phyloP scores from a whole-genome alignment of 1,140 invertebrate genomes.

The Mercenaria mercenaria region DNA sequence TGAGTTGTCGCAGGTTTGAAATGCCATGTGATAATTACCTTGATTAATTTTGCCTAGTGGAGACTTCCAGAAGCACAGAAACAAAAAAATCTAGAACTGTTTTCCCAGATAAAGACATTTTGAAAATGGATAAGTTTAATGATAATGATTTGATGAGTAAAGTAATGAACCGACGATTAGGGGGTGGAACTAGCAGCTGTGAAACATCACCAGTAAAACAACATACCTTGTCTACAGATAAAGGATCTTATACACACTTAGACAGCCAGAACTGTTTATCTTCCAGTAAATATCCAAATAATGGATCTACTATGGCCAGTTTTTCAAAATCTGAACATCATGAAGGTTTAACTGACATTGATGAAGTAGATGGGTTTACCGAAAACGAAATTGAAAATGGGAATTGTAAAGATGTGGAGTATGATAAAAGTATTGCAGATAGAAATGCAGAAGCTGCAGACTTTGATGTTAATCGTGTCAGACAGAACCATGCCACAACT shows the following conservation, averaged over 20 bases:
- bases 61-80: no score
- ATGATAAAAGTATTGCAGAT: neutral
- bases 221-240: neutral
- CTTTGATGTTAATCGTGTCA: no score
- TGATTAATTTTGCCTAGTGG: no score
- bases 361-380: neutral
- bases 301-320: neutral
- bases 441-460: neutral
- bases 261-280: neutral
- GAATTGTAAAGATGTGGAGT: neutral
- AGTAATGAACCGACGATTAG: neutral
- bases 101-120: no score
- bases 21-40: no score
- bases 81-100: no score
- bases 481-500: neutral
- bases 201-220: neutral
- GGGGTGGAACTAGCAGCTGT: neutral
- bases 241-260: neutral
- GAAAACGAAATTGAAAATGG: neutral
- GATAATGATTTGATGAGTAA: neutral
- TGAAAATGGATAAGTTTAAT: neutral
- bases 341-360: neutral
- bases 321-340: neutral
- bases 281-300: neutral
- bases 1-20: no score